Base-by-base conservation (phyloP, 2,888 invertebrate species). In the Chouioia cunea region DNA sequence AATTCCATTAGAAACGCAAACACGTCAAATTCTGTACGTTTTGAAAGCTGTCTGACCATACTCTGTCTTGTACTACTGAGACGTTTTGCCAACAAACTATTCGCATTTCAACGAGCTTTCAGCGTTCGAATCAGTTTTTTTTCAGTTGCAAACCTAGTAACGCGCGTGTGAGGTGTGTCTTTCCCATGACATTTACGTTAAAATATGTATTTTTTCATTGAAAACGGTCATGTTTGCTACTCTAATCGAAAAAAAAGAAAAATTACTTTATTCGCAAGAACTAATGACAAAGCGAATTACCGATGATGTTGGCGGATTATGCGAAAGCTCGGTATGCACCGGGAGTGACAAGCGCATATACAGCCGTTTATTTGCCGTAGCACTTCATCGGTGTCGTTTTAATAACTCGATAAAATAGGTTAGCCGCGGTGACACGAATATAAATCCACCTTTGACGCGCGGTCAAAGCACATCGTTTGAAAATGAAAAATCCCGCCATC, bases 291-390 rank as follows among this genome's bases (percentile, higher is more conserved):
- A 53, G 50, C n/a, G 18, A 57, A 46, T 16, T 46, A 18, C 43
- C 18, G 43, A 58, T 46, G 4, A 27, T 4, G 27, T 27, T 6
- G 3, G 27, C 27, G 27, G 27, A 27, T 27, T 27, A 27, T 4
- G 6, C 3, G 27, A 47, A 15, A 43, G 46, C 36, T 56, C 71
- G 62, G 66, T 64, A 56, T 59, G 62, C 69, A 60, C 52, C 52
- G 73, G 63, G 69, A 69, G 74, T n/a, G n/a, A 27, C 27, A 27
- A 6, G 27, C 57, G 64, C 54, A 27, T 27, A 73, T 43, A 63
- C 48, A 50, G 63, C 54, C 62, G 65, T 54, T 72, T 69, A 65
- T 72, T 69, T 65, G 57, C 48, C 52, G 46, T 15, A 14, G 27
- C 43, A 65, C 57, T 65, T 48, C 50, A 59, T 56, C 36, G 56